Conservation (phyloP, 1,140 invertebrate species). For the Linepithema humile region DNA sequence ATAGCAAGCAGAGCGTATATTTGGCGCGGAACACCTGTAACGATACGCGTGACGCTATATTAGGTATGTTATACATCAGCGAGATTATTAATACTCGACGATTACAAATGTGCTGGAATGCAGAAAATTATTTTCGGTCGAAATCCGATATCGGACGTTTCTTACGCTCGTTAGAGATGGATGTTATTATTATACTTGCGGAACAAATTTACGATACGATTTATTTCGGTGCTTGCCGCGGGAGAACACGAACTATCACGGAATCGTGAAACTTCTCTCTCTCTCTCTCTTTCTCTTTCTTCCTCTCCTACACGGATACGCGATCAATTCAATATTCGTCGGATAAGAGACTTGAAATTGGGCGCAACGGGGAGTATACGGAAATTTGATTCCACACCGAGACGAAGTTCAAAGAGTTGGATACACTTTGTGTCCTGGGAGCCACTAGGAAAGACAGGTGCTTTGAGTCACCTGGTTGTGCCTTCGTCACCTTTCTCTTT, state of each 20-base stretch:
- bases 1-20: conserved; percentile 49
- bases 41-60: conserved; percentile 47
- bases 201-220: neutral
- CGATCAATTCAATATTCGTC: conserved; percentile 12
- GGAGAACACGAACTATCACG: neutral
- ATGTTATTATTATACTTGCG: neutral
- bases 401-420: conserved; percentile 48
- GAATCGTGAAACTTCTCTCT: neutral
- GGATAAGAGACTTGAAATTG: conserved; percentile 37
- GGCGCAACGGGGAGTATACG: conserved; percentile 29
- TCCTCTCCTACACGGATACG: neutral
- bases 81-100: neutral
- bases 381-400: conserved; percentile 43
- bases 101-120: neutral
- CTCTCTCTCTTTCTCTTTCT: neutral
- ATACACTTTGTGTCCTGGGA: conserved; percentile 62
- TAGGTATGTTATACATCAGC: conserved; percentile 31
- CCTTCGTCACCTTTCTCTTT: conserved; percentile 31
- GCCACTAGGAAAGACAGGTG: conserved; percentile 68
- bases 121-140: neutral
- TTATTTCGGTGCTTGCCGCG: neutral
- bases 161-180: neutral
- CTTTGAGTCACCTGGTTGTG: conserved; percentile 65
- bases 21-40: conserved; percentile 52
- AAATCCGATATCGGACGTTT: neutral